These are phyloP conservation scores for Drosophila fungiperda DNA, from an alignment of 2,888 invertebrate genomes.

Conservation along the genomic window DNA sequence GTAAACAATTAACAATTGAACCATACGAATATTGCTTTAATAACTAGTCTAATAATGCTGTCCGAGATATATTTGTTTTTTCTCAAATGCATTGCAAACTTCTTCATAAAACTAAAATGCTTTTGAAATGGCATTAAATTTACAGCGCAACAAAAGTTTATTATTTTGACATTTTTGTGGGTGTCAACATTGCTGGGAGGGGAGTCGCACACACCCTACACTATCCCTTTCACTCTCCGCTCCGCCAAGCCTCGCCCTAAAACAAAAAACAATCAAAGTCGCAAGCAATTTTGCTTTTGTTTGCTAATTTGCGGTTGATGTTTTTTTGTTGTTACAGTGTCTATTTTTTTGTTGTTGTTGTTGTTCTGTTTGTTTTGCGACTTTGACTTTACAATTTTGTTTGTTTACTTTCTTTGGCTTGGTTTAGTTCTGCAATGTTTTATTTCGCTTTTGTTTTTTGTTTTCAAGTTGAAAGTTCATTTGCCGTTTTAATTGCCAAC, in stretches of 20 bases:
- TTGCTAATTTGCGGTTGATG: constrained; percentile 72
- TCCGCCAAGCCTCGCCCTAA: neutral
- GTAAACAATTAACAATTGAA: neutral
- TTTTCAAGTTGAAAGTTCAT: constrained; percentile 70
- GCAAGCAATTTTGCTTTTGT: constrained; percentile 76
- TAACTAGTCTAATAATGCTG: neutral
- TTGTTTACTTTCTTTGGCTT: constrained; percentile 76
- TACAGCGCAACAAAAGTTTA: constrained; percentile 61
- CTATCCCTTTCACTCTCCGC: constrained; percentile 1
- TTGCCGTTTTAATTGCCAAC: constrained; percentile 77
- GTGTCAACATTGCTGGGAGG: constrained; percentile 62
- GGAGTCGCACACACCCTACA: constrained; percentile 30
- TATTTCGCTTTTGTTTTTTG: constrained; percentile 15
- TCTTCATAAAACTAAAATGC: neutral
- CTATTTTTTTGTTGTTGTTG: constrained; percentile 1
- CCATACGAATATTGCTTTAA: neutral
- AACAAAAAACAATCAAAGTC: constrained; percentile 33
- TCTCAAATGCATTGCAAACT: neutral
- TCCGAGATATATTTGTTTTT: neutral
- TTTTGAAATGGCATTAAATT: constrained; percentile 30
- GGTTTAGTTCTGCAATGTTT: constrained; percentile 58
- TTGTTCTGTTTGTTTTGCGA: constrained; percentile 27
- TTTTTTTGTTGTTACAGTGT: constrained; percentile 34
- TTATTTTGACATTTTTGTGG: constrained; percentile 62
- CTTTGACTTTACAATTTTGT: constrained; percentile 58